Evolutionary conservation across 2,888 invertebrate species (phyloP).

Genomic region (Hoplodrina blanda): DNA sequence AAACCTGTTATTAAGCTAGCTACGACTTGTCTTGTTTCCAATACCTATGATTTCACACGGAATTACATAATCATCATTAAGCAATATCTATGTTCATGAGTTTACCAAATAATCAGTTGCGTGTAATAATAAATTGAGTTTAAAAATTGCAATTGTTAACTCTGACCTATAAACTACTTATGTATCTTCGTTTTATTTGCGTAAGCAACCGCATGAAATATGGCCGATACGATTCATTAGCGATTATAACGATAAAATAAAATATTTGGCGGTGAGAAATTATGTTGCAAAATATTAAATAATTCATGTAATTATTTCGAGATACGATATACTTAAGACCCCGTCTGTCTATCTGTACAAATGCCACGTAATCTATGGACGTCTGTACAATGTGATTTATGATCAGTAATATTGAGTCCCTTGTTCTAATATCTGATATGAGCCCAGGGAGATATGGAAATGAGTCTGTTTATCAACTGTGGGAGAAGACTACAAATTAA

Average conservation of each 20-base stretch:
- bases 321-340: constrained; percentile 21
- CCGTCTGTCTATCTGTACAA: constrained; percentile 20
- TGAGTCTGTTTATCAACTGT: constrained; percentile 65
- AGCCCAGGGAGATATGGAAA: constrained; percentile 52
- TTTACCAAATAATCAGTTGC: not conserved
- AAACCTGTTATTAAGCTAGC: not conserved
- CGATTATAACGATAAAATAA: constrained; percentile 43
- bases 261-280: constrained; percentile 26
- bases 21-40: not conserved
- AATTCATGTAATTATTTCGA: constrained; percentile 20
- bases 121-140: constrained; percentile 24
- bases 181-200: constrained; percentile 33
- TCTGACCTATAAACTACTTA: constrained; percentile 19
- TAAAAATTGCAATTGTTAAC: constrained; percentile 14
- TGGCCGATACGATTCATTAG: constrained; percentile 48
- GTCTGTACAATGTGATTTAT: constrained; percentile 53
- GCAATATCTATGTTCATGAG: constrained; percentile 5
- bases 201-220: constrained; percentile 38
- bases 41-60: constrained; percentile 6
- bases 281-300: constrained; percentile 31
- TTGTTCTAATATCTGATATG: constrained; percentile 60
- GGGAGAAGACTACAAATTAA: constrained; percentile 58
- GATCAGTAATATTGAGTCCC: constrained; percentile 39
- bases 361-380: constrained; percentile 48
- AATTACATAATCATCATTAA: constrained; percentile 27